Evolutionary conservation across 2,888 invertebrate species (phyloP), one percentile per base, ranked within the genome.

Genomic region (Lucinisca nassula): DNA sequence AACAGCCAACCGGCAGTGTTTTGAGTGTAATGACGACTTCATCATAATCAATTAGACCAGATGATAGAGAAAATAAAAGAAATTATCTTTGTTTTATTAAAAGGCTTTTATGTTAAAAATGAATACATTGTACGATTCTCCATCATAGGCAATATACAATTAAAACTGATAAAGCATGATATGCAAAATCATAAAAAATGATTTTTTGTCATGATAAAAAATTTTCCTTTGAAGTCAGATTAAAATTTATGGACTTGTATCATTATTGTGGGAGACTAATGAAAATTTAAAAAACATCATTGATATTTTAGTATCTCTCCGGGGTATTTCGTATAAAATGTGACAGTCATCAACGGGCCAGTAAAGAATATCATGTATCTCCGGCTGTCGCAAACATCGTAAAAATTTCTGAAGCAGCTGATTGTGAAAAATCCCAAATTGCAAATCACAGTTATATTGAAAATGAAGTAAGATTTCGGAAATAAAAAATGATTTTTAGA

Each of bases 271-370:
- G 35, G 30, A 24, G 17, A 4, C 30, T 32, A 67, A 67, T 67
- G 67, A 67, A 67, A 67, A 67, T 35, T 67, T 67, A 67, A 67
- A 67, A 67, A 67, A 67, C 12, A 67, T 67, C 67, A 67, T 67
- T 67, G 67, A 67, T 67, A 67, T 67, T 67, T 67, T 67, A 67
- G 67, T 67, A 67, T 35, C 30, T 35, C 67, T 67, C 35, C 3
- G 24, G 67, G 67, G 67, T 35, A 67, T 67, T 35, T 67, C 21
- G 24, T 67, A 35, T 21, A 35, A 67, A 24, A 61, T 61, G 24
- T 12, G 14, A 61, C 6, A 10, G n/a, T 30, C 32, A 35, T 4
- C 24, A 24, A 67, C 17, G 32, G 24, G 17, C 35, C 35, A 21
- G 32, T 35, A 17, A 67, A 67, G 35, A 21, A 35, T 35, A 67